These are phyloP conservation scores for Phataginus tetradactyla DNA, from an alignment of 2,797 vertebrate genomes.

Conservation along the genomic window DNA sequence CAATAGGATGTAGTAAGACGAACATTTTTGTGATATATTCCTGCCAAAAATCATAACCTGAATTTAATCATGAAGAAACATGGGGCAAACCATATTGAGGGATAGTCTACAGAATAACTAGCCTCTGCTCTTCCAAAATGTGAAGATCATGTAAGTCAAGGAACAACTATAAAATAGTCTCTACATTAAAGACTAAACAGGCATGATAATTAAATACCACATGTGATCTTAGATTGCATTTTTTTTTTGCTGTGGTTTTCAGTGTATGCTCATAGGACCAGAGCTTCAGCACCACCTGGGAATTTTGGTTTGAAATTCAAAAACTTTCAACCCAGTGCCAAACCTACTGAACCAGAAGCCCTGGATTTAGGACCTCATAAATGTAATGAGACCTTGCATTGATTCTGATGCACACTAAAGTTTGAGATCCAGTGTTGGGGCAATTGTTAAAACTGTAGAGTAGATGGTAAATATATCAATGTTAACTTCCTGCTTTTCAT, in stretches of 20 bases:
- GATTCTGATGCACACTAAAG: not conserved
- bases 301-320: not conserved
- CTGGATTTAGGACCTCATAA: not conserved
- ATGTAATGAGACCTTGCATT: not conserved
- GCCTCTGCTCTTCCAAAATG: not conserved
- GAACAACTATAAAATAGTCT: not conserved
- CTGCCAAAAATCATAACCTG: not conserved
- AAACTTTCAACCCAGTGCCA: not conserved
- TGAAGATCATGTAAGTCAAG: not conserved
- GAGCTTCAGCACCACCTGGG: not conserved
- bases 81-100: not conserved
- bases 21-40: not conserved
- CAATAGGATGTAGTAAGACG: not conserved
- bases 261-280: not conserved
- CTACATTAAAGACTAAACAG: not conserved
- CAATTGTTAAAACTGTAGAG: not conserved
- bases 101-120: not conserved
- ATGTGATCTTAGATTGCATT: not conserved
- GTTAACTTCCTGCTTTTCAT: constrained; percentile 35
- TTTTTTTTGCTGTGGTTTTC: not conserved
- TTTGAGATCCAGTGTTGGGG: not conserved
- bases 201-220: not conserved
- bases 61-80: constrained; percentile 30
- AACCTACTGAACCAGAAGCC: not conserved
- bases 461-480: not conserved